A percentile compares a stretch with the other conserved stretches of the same genome.
These are phyloP conservation scores for Harpagoxenus sublaevis DNA, from an alignment of 2,888 invertebrate species.

Conservation along the genomic window DNA sequence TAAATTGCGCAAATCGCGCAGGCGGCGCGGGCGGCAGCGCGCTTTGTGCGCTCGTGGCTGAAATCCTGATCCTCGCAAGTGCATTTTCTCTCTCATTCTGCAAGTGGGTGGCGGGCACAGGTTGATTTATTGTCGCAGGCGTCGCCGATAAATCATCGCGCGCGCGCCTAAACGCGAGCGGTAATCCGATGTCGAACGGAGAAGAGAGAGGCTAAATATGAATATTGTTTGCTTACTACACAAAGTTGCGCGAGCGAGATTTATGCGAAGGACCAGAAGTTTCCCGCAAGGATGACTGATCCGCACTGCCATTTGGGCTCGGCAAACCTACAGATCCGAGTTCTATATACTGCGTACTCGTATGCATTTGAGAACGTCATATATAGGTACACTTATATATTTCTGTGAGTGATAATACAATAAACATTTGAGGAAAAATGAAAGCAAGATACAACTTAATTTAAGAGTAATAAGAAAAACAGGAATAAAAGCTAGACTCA, in stretches of 20 bases:
- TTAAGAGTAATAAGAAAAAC: neutral
- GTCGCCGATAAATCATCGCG: conserved; percentile 45
- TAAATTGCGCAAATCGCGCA: conserved; percentile 39
- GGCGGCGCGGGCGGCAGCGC: neutral
- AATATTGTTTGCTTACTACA: conserved; percentile 17
- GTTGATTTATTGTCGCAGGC: conserved; percentile 50
- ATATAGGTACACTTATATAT: too few relatives aligned
- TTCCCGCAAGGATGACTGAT: neutral
- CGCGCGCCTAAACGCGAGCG: conserved; percentile 10
- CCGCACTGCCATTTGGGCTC: neutral
- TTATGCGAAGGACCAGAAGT: neutral
- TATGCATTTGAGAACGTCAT: neutral
- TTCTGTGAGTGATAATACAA: neutral
- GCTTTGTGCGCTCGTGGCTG: conserved; percentile 23
- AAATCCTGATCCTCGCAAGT: conserved; percentile 45
- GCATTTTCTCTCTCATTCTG: conserved; percentile 23
- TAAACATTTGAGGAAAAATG: neutral
- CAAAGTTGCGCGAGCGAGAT: conserved; percentile 33
- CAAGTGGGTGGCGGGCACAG: neutral
- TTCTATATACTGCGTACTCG: neutral
- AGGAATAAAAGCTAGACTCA: neutral
- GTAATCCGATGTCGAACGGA: conserved; percentile 50
- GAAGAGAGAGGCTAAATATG: conserved; percentile 23
- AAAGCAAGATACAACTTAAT: neutral
- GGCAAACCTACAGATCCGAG: neutral